These are phyloP conservation scores for Anolis sagrei DNA, from an alignment of 2,113 vertebrate genomes.

Conservation along the genomic window DNA sequence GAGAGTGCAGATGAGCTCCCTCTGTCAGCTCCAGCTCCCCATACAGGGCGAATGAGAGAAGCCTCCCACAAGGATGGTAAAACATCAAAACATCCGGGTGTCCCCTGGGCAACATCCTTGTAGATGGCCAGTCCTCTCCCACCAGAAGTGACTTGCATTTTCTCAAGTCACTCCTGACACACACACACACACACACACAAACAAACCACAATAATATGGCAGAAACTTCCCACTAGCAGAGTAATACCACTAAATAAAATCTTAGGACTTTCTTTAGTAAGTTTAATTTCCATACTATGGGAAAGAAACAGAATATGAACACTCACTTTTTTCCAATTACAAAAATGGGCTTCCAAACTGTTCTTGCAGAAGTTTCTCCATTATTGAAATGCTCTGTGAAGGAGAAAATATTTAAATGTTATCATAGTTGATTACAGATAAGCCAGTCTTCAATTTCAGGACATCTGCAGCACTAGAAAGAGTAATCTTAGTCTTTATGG, in stretches of 20 bases:
- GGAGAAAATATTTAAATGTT: constrained; percentile 27
- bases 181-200: too few species aligned
- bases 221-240: background rate
- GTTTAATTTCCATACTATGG: background rate
- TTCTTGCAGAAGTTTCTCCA: constrained; percentile 77
- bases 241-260: background rate
- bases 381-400: constrained; percentile 75
- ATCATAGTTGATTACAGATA: background rate
- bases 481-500: background rate
- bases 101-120: too few species aligned
- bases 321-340: constrained; percentile 55
- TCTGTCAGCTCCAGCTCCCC: too few species aligned
- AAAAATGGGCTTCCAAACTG: constrained; percentile 67
- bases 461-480: background rate
- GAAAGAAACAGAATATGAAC: constrained; percentile 7
- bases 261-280: constrained; percentile 44
- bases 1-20: too few species aligned
- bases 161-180: too few species aligned
- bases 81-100: too few species aligned
- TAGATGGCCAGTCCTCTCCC: too few species aligned
- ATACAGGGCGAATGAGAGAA: too few species aligned
- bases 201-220: background rate
- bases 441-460: background rate
- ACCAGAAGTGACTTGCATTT: too few species aligned
- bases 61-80: too few species aligned